Base-by-base conservation (phyloP, 2,888 invertebrate genomes). In the Julus scandinavius region DNA sequence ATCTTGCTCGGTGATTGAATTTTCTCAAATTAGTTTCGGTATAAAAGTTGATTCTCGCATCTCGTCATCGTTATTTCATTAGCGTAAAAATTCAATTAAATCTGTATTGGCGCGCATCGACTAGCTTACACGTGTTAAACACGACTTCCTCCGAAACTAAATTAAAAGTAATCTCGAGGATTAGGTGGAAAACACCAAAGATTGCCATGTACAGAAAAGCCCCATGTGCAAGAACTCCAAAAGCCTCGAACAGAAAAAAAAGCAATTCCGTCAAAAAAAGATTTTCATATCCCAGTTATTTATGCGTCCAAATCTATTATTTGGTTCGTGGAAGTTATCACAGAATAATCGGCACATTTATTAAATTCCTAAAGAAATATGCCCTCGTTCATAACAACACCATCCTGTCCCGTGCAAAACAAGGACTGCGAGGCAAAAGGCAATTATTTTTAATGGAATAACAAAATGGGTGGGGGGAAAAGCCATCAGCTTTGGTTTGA, bases 211-310 rank as follows among this genome's bases (percentile, higher is more conserved):
- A n/a, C n/a, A 20, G 20, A 72, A 20, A 9, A 72, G 63, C 63
- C 0, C 63, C 20, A 17, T 11, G 7, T 80, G 80, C 13, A 29
- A 38, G 80, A 80, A 80, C 29, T 80, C 80, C 20, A 20, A 20
- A 63, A 20, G 20, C 63, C 41, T 45, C 41, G 6, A 3, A n/a
- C 11, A 9, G 13, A 80, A 20, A 80, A 20, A 80, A 80, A 80
- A 80, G 38, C 80, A 80, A 80, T 80, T 38, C 20, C 72, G 29
- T 9, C 2, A 63, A 38, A 38, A 80, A 80, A 80, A 7, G 80
- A 80, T 80, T 80, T 80, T 80, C 80, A 80, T 80, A 80, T 80
- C 80, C 80, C 80, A 80, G 80, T 80, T 80, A 80, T 80, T 80
- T 80, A 80, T 80, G 80, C 80, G 80, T 7, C 13, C 11, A 80